Evolutionary conservation across 2,113 vertebrate genomes (phyloP), one percentile per base, ranked within the genome.

Genomic region (Bolborhynchus lineola): DNA sequence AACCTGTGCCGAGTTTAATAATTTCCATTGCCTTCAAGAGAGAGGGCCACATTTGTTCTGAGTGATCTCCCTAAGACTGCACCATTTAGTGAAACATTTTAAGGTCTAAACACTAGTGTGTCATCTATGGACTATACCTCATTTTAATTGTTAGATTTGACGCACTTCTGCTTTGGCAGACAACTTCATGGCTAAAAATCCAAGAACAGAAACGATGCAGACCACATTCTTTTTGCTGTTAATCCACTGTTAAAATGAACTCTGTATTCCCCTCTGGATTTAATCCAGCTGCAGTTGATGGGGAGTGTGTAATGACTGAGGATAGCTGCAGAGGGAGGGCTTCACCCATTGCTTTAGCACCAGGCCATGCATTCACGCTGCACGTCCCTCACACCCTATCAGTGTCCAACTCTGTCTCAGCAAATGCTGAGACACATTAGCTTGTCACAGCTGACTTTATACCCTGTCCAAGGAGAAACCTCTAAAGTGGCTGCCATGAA

Each of bases 21-120:
- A 91, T 92, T 93, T 96, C 93, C 96, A 87, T 80, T 91, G 69
- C 82, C 31, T 91, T 78, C 5, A 15, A 70, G 74, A 94, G 41
- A 84, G 20, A 70, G 26, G 28, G 44, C 52, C 31, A 41, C 3
- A 1, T 49, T 86, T n/a, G 7, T 63, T 47, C 6, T 68, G 19
- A 8, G 35, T 53, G 52, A 64, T 68, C 14, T 5, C 44, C 15
- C 50, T 62, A 63, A 33, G 41, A 21, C 25, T 72, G 44, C 47
- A 69, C 33, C 50, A 47, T 3, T 6, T 25, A 37, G 16, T 39
- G 37, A 76, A 89, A 93, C 47, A 72, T 46, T 57, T 79, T 42
- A 63, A 83, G 50, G 24, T 49, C 57, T 78, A 71, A 60, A 39
- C 14, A 10, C 50, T 68, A 59, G 41, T 4, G 4, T 72, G 16